Evolutionary conservation across 2,888 invertebrate species (phyloP), one percentile per base, ranked within the genome.

Genomic region (Chloroclystis v-ata): DNA sequence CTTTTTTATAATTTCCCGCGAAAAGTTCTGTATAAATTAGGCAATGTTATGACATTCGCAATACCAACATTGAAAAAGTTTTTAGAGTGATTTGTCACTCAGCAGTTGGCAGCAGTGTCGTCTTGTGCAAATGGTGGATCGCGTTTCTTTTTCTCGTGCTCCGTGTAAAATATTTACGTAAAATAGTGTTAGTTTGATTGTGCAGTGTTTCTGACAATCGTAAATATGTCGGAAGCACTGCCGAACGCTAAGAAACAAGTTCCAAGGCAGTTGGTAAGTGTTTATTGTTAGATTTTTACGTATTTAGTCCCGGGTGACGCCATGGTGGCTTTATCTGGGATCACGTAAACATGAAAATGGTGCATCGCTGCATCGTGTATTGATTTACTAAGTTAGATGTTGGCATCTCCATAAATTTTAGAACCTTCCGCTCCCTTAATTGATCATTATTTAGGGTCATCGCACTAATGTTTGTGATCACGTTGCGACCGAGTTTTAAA

Each of bases 321-420:
- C 90, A 91, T 90, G 89, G 89, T 89, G 89, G 87, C 85, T 85
- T 84, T 87, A 87, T 89, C 88, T 87, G 86, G 87, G 86, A 89
- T 89, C 90, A 90, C 90, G 90, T 90, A 90, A 89, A 89, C 89
- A 88, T 82, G 85, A 86, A 47, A 86, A 87, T 86, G 87, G 86
- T 87, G 87, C 87, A 87, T 85, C 86, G 79, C 82, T 87, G 87
- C 87, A 87, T 84, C 82, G 82, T 83, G 80, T 86, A 87, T 87
- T 78, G 87, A 85, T 86, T 83, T 75, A 74, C 60, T 76, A 78
- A 81, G 67, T 78, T 75, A 70, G 57, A 56, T 66, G 61, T 73
- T 64, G 64, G 59, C 67, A 51, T 65, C 63, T 50, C 53, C 48
- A 65, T 67, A 69, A 57, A 57, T 68, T 64, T 63, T 59, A 46